Evolutionary conservation across 2,113 vertebrate species (phyloP), one percentile per base, ranked within the genome.

Genomic region (Cisticola juncidis): DNA sequence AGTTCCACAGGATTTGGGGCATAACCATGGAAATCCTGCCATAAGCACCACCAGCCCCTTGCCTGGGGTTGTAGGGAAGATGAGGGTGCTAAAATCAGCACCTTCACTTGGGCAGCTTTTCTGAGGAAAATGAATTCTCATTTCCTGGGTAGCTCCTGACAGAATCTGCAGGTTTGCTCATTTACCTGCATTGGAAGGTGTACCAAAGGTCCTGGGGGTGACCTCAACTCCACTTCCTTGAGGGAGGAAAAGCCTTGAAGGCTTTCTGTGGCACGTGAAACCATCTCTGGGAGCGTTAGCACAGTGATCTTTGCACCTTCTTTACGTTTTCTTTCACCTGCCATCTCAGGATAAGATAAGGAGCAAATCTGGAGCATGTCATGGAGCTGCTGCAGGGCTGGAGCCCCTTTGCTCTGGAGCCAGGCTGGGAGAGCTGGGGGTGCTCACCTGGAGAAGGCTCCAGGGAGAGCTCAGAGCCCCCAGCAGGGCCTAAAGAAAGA

Each of bases 261-360:
- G 47, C 33, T 72, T 72, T 54, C 23, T 4, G 0, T 12, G 44
- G 44, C 50, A 16, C 2, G 0, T 3, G 3, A 28, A 7, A 16
- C 58, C 18, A 1, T 11, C 26, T 70, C 50, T 29, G 40, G 9
- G 28, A 51, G 14, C 45, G 19, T 5, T 51, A 29, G 7, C 3
- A 5, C n/a, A 19, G 12, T 16, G 42, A 33, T 22, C 6, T 65
- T 48, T 51, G 24, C 29, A 28, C 9, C 44, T 80, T 10, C 14
- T 50, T 66, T 42, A 35, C 13, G 1, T 72, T 72, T 77, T 29
- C 54, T 50, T 45, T 40, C 57, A 6, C 24, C 7, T 44, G 16
- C 6, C 10, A 2, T 22, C 13, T 35, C 10, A 40, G 16, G 35
- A 22, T 56, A 35, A 48, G 42, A 56, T 19, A 47, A 72, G 35